Evolutionary conservation across 2,888 invertebrate species (phyloP).

Genomic region (Bedellia somnulentella): DNA sequence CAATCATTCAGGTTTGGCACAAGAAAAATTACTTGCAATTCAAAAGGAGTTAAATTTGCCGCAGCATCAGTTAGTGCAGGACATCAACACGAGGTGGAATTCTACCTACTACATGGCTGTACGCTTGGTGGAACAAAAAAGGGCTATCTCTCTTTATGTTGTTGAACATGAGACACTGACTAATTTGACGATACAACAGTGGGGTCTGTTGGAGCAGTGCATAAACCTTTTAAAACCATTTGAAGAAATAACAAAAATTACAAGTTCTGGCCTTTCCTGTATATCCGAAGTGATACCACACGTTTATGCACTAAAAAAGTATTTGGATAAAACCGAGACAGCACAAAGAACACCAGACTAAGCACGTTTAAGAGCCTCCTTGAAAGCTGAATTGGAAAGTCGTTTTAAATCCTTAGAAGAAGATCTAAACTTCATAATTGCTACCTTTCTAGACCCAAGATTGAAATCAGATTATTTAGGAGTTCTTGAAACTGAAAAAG

Average conservation of each 20-base stretch:
- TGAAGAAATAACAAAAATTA: constrained; percentile 14
- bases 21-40: constrained; percentile 12
- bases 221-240: constrained; percentile 11
- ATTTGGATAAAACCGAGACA: constrained; percentile 2
- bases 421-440: constrained; percentile 8
- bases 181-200: constrained; percentile 1
- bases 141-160: constrained; percentile 5
- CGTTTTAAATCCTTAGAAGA: constrained; percentile 11
- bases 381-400: constrained; percentile 14
- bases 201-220: constrained; percentile 5
- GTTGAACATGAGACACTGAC: constrained; percentile 1
- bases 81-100: constrained; percentile 8
- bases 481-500: constrained; percentile 14
- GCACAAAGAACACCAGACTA: constrained; percentile 3
- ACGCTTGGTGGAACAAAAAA: constrained; percentile 9
- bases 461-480: constrained; percentile 11
- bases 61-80: constrained; percentile 15
- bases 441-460: constrained; percentile 11
- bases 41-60: constrained; percentile 17
- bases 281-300: constrained; percentile 14
- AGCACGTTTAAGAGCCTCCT: constrained; percentile 9
- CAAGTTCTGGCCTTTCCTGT: constrained; percentile 11
- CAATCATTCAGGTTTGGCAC: constrained; percentile 14
- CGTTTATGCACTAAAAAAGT: constrained; percentile 9
- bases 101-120: constrained; percentile 7